Evolutionary conservation across 2,888 invertebrate species (phyloP), one percentile per base, ranked within the genome.

Genomic region (Brenthis hecate): DNA sequence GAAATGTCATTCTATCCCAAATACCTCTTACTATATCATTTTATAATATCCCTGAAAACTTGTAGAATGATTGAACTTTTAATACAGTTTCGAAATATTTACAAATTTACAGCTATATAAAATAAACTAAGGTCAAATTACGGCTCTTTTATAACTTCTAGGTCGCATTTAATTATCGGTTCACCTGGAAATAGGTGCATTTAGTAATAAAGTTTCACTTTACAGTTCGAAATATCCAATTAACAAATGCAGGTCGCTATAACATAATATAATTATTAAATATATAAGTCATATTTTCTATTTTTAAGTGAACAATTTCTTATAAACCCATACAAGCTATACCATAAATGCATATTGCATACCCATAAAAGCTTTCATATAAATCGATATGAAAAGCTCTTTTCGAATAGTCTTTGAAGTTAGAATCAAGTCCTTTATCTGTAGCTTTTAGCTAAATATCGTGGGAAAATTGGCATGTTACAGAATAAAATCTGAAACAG

Each of bases 151-250:
- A 43, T 57, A 28, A 19, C 11, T 51, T 65, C 51, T 57, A 57
- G 65, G 65, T 65, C 57, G 57, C 13, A 51, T 57, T 65, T 57
- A 57, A 57, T 51, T 36, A 65, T 19, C 43, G 43, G 57, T 51
- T 19, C 28, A 51, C 51, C 36, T 50, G 50, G 48, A 65, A 57
- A 56, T 65, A 36, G 2, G 32, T 43, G 36, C 36, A 65, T 57
- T 56, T 50, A 23, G 50, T 19, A 50, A 65, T 14, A 51, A 51
- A 50, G 23, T 56, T 56, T 62, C 62, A 43, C 32, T 53, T 53
- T 53, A 16, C 16, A 32, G 32, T 53, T 36, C 32, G 6, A 61
- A 62, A 60, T 60, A 50, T 50, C 14, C 23, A 60, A 60, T 50
- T 23, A 28, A 60, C 50, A 28, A 28, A 6, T 19, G 16, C 60